Evolutionary conservation across 2,888 invertebrate species (phyloP).

Genomic region (Fissipunctia ypsillon): DNA sequence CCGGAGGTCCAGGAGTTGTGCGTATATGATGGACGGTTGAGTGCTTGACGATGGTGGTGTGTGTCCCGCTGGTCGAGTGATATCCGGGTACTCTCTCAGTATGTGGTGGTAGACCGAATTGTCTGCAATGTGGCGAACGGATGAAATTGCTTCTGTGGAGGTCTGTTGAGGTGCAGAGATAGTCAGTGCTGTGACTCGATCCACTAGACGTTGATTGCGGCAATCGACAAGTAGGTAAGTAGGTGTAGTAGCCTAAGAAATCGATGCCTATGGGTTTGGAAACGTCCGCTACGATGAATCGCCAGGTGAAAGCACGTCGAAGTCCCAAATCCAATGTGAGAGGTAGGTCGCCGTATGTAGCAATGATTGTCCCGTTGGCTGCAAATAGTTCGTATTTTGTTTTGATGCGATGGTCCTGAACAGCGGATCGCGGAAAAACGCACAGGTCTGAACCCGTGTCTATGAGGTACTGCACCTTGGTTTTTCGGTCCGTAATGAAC

Average conservation of each 20-base stretch:
- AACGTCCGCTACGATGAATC: background rate
- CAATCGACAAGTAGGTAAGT: constrained; percentile 11
- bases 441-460: constrained; percentile 37
- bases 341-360: constrained; percentile 29
- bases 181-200: background rate
- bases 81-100: background rate
- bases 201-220: background rate
- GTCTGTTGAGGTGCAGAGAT: background rate
- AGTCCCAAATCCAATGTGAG: constrained; percentile 4
- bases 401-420: constrained; percentile 2
- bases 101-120: constrained; percentile 43
- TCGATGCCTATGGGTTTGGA: constrained; percentile 30
- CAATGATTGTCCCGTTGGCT: constrained; percentile 34
- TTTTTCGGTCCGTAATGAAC: constrained; percentile 34
- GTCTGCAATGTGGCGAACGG: constrained; percentile 50
- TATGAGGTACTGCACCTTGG: constrained; percentile 26
- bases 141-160: background rate
- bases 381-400: constrained; percentile 38
- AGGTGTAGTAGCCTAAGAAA: constrained; percentile 24
- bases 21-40: background rate
- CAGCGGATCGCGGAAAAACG: constrained; percentile 34
- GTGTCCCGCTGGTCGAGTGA: constrained; percentile 5
- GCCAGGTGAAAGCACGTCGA: constrained; percentile 1
- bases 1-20: constrained; percentile 31
- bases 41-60: background rate